Base-by-base conservation (phyloP, 2,113 vertebrate species). In the Choloepus hoffmanni region DNA sequence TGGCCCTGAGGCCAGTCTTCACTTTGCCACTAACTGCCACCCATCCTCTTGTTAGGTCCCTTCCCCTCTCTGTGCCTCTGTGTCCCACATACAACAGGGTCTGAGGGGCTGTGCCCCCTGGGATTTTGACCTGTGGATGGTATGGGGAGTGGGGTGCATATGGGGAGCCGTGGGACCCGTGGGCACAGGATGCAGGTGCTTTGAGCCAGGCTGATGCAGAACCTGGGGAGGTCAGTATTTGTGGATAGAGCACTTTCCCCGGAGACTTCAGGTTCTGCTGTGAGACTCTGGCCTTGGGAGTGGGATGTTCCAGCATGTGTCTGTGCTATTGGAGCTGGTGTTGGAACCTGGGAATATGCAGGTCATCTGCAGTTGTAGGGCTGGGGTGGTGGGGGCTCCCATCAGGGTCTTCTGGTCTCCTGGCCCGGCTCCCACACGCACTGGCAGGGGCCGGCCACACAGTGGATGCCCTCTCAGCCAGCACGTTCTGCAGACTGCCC, bases 301-400 rank as follows among this genome's bases (percentile, higher is more conserved):
- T 18, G 3, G 19, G 73, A 72, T 12, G 4, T 58, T 11, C 11
- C 13, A 45, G 28, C 8, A 6, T 0, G 4, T 16, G 11, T 84
- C 85, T 83, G 48, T 50, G 5, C 18, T 24, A 3, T 21, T 4
- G 16, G 26, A 40, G 67, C 48, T 90, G 36, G 13, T 43, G 33
- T 3, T 21, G 43, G 73, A 9, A 48, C 30, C 19, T 12, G 10
- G 50, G 14, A 26, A 4, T 10, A 2, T 18, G 28, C 85, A n/a
- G n/a, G 4, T n/a, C 13, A n/a, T 19, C 79, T 53, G 90, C 36
- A 36, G 26, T 40, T 13, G 0, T 0, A 2, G 73, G 24, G 26
- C 5, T 10, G 1, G 23, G 60, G 23, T 45, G 28, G 43, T 3
- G 10, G 33, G 19, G 2, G 53, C 24, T 16, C 48, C 53, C 12